Base-by-base conservation (phyloP, 2,113 vertebrate species). In the Amazona vittata region DNA sequence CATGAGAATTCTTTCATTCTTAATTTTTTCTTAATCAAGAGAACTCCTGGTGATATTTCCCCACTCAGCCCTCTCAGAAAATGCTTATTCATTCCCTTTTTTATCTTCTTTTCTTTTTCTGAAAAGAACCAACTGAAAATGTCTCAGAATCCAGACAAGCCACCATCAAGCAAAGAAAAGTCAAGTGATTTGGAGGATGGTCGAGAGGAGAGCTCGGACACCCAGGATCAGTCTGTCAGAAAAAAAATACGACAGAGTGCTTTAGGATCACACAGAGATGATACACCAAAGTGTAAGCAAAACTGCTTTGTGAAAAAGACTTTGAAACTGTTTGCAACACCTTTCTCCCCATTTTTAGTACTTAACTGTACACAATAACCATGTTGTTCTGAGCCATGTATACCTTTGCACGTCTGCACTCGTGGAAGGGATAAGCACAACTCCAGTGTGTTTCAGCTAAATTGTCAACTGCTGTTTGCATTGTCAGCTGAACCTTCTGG, bases 71-170 rank as follows among this genome's bases (percentile, higher is more conserved):
- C 0, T 63, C 35, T 55, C 55, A 84, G 46, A 88, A 94, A 84
- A 57, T 31, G 20, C 16, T 80, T 76, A 80, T 91, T 93, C 31
- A 63, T 86, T 89, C 60, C 63, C 29, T 71, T 91, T 80, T 62
- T 39, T 11, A 2, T 85, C 2, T 86, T 75, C 49, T 47, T 91
- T 60, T 50, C 22, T 94, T 96, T 90, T 90, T 81, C 77, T 85
- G 49, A 59, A 87, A 96, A 89, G 96, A 87, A 76, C 41, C 65
- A 52, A 7, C 73, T 95, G 92, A 98, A 95, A 91, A 99, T 99
- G 99, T 98, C 99, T 57, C 98, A 99, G 92, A 98, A 99, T 94
- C 93, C 95, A 68, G 98, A 98, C 90, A 97, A 98, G 64, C 93
- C 97, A 7, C 93, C 88, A 73, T 50, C 89, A 74, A 98, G 83